Evolutionary conservation across 2,888 invertebrate genomes (phyloP).

Genomic region (Oscheius onirici): DNA sequence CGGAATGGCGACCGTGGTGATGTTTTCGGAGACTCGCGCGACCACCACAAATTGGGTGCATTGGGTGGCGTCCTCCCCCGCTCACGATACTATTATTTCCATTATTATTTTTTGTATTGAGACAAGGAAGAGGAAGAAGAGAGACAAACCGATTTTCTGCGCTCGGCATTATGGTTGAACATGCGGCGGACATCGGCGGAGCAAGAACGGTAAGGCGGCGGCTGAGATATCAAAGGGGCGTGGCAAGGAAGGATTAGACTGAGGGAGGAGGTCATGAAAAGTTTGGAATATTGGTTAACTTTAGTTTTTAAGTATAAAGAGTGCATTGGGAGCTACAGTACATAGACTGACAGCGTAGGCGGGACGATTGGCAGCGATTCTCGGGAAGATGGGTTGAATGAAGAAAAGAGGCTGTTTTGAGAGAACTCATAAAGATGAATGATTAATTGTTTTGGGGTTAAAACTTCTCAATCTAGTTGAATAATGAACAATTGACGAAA

Average conservation of each 20-base stretch:
- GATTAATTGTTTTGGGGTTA: too few species aligned
- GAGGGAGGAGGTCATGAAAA: slow-evolving; percentile 1
- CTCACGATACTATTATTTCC: slow-evolving; percentile 1
- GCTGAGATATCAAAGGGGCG: slow-evolving; percentile 4
- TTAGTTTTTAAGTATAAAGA: not conserved
- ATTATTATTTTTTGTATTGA: not conserved
- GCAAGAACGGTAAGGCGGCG: slow-evolving; percentile 18
- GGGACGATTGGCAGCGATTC: too few species aligned
- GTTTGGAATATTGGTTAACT: not conserved
- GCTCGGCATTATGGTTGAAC: slow-evolving; percentile 29
- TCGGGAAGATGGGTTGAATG: too few species aligned
- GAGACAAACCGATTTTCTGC: slow-evolving; percentile 16
- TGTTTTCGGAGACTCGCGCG: slow-evolving; percentile 30
- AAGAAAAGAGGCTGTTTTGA: too few species aligned
- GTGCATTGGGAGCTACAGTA: not conserved
- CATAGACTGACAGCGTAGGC: too few species aligned
- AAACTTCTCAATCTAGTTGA: too few species aligned
- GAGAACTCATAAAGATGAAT: too few species aligned
- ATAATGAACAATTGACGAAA: too few species aligned
- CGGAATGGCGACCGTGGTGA: slow-evolving; percentile 6
- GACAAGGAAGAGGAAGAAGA: not conserved
- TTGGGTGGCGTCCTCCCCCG: slow-evolving; percentile 23
- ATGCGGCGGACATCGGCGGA: slow-evolving; percentile 27
- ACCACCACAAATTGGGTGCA: slow-evolving; percentile 29
- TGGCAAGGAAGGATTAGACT: slow-evolving; percentile 4